Conservation (phyloP, 2,113 vertebrate species). For the Dryoscopus gambensis region DNA sequence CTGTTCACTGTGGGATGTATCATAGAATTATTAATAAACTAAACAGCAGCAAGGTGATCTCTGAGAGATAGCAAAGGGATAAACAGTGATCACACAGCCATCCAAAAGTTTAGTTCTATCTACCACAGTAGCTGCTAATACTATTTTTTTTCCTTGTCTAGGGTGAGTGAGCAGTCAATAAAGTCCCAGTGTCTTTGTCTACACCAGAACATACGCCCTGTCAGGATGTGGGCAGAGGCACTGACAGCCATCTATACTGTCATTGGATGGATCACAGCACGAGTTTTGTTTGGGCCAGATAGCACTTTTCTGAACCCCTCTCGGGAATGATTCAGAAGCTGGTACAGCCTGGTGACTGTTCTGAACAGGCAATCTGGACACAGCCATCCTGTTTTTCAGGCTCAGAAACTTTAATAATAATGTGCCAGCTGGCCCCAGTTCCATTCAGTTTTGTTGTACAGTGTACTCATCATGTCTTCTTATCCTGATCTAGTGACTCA, state of each 20-base stretch:
- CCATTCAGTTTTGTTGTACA: neutral
- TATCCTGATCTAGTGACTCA: neutral
- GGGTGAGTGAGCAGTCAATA: neutral
- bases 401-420: neutral
- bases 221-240: rapidly evolving
- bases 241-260: neutral
- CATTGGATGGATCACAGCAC: neutral
- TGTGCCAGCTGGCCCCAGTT: neutral
- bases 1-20: neutral
- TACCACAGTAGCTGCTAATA: neutral
- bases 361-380: neutral
- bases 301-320: neutral
- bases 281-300: neutral
- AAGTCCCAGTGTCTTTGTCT: rapidly evolving
- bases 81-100: neutral
- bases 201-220: neutral
- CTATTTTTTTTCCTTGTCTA: neutral
- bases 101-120: neutral
- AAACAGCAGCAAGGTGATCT: neutral
- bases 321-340: neutral
- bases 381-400: neutral
- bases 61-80: neutral
- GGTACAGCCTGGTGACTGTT: neutral
- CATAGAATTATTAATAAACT: neutral
- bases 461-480: neutral